These are phyloP conservation scores for Panopea generosa DNA, from an alignment of 2,888 invertebrate genomes.

Conservation along the genomic window DNA sequence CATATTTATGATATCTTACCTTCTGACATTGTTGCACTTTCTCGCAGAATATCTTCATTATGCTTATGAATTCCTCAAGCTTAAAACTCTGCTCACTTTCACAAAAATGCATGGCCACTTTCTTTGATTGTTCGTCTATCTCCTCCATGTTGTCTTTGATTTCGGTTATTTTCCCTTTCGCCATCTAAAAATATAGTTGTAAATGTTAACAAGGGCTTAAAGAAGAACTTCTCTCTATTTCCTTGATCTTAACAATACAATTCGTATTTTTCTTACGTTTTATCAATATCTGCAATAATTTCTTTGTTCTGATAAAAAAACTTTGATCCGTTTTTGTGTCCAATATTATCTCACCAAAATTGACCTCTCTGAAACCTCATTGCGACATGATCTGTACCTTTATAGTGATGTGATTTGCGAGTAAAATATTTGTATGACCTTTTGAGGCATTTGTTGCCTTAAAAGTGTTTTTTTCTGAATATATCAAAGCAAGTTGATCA, in stretches of 20 bases:
- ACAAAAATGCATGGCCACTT: conserved; percentile 96
- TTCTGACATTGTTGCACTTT: conserved; percentile 84
- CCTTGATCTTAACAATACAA: not conserved
- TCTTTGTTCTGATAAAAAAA: not conserved
- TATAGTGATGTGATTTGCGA: no score
- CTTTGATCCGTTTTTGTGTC: no score
- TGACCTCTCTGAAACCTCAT: no score
- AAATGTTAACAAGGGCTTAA: not conserved
- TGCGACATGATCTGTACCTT: no score
- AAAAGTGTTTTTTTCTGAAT: no score
- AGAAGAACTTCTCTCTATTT: not conserved
- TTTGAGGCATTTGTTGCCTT: no score
- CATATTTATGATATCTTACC: conserved; percentile 68
- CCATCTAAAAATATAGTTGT: conserved; percentile 62
- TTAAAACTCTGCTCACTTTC: conserved; percentile 96
- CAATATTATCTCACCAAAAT: no score
- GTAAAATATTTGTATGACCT: no score
- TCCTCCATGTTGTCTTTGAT: conserved; percentile 92
- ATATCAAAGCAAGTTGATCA: no score
- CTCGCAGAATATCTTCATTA: conserved; percentile 94
- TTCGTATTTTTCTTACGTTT: not conserved
- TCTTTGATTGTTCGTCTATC: conserved; percentile 92
- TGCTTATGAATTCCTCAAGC: conserved; percentile 96
- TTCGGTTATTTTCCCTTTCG: conserved; percentile 77
- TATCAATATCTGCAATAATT: not conserved